Base-by-base conservation (phyloP, 2,797 vertebrate genomes). In the Acanthornis magna region DNA sequence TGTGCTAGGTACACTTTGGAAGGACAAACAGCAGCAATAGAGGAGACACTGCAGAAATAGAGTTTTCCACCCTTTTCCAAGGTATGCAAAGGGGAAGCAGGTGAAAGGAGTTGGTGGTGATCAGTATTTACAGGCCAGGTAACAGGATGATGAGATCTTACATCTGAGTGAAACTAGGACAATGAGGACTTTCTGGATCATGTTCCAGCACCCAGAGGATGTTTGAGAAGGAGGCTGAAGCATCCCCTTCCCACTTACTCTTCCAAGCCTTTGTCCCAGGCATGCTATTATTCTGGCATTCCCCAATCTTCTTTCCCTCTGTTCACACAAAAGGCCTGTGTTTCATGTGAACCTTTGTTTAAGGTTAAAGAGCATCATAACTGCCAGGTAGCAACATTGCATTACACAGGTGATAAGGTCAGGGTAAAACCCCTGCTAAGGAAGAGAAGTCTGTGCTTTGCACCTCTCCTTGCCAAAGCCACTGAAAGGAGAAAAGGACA, bases 281-380 rank as follows among this genome's bases (percentile, higher is more conserved):
- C 81, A 72, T 7, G 11, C 34, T 66, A 50, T 75, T 88, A 18
- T 84, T 72, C 73, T 84, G 70, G n/a, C 65, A 29, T 84, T 84
- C 71, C 47, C 51, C 4, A 2, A 71, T 61, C 71, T 71, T 71
- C 13, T 87, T 94, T 93, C 85, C 74, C 65, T 84, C 50, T 85
- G 11, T n/a, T 92, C 80, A 68, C 71, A 92, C 88, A 96, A 94
- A 88, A 81, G 75, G 27, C 63, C 67, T 82, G 60, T 95, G 96
- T 94, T 93, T 91, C 71, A 58, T 12, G 16, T 1, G 3, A 79
- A 77, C 47, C 30, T 91, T 93, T 95, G 50, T 83, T 90, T 89
- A 81, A 95, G 78, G 88, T 47, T 91, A 51, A 87, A 83, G 71
- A 91, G 47, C 81, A 79, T 75, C 88, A 5, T 50, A 90, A 85